phyloP scores from a whole-genome alignment of 2,888 invertebrate genomes.

The Onchidella celtica region DNA sequence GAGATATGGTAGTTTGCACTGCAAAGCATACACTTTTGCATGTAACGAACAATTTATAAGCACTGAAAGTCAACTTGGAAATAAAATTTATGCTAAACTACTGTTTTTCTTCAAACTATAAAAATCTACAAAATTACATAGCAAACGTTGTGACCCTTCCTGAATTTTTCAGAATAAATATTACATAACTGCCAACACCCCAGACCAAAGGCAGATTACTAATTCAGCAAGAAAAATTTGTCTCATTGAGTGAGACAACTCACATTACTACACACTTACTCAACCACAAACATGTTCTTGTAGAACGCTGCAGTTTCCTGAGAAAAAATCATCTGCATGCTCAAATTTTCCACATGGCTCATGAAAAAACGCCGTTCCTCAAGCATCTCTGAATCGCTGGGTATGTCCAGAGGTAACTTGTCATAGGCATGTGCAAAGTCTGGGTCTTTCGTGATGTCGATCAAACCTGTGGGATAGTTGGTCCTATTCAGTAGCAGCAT shows the following conservation, averaged over 20 bases:
- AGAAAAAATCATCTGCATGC: constrained; percentile 75
- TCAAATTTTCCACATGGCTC: constrained; percentile 72
- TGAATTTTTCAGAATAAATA: no score
- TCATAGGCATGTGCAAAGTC: constrained; percentile 73
- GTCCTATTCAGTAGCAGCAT: no score
- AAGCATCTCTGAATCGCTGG: constrained; percentile 71
- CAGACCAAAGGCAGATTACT: no score
- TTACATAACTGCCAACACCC: no score
- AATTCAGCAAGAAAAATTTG: no score
- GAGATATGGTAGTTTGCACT: constrained; percentile 76
- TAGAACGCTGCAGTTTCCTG: constrained; percentile 70
- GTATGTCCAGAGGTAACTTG: constrained; percentile 68
- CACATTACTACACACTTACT: constrained; percentile 47
- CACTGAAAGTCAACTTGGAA: no score
- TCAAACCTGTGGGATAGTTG: constrained; percentile 71
- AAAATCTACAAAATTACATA: no score
- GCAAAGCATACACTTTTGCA: constrained; percentile 49
- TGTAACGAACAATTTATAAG: no score
- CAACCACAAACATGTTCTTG: constrained; percentile 60
- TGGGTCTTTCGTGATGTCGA: constrained; percentile 76
- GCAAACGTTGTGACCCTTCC: no score
- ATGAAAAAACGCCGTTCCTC: constrained; percentile 77
- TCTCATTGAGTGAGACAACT: no score
- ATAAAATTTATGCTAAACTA: no score
- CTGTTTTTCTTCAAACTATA: no score